Percentiles rank a stretch among this genome's conserved stretches.
phyloP scores from a whole-genome alignment of 2,797 vertebrate genomes.

The Uromys caudimaculatus region DNA sequence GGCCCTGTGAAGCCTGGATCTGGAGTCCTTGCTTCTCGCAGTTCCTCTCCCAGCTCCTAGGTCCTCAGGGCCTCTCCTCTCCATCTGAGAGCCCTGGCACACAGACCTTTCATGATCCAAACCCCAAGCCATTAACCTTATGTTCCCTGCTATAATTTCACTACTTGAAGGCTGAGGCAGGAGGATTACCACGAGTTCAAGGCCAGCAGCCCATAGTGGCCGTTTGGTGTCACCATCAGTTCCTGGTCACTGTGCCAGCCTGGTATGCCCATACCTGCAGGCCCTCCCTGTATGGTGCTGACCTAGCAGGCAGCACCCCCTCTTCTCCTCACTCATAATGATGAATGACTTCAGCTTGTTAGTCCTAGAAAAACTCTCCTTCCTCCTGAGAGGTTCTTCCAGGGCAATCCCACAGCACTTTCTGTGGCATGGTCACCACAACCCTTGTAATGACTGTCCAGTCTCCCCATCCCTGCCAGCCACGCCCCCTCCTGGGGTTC shows the following conservation, averaged over 20 bases:
- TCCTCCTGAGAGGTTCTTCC: neutral
- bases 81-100: neutral
- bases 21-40: neutral
- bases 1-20: neutral
- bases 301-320: neutral
- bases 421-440: neutral
- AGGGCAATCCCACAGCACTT: neutral
- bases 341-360: too few species aligned
- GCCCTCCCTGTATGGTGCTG: fast-evolving
- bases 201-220: fast-evolving
- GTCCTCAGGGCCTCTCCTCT: neutral
- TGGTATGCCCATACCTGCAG: neutral
- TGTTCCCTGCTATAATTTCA: fast-evolving
- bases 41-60: too few species aligned
- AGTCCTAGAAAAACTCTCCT: neutral
- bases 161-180: neutral
- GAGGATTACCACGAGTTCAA: neutral
- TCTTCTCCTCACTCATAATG: neutral
- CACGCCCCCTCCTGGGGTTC: neutral
- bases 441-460: fast-evolving
- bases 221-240: too few species aligned
- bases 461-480: neutral
- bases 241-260: fast-evolving
- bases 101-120: neutral
- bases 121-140: neutral